Percentiles rank a stretch among this genome's conserved stretches.
Conservation (phyloP, 2,888 invertebrate species). For the Troides helena region DNA sequence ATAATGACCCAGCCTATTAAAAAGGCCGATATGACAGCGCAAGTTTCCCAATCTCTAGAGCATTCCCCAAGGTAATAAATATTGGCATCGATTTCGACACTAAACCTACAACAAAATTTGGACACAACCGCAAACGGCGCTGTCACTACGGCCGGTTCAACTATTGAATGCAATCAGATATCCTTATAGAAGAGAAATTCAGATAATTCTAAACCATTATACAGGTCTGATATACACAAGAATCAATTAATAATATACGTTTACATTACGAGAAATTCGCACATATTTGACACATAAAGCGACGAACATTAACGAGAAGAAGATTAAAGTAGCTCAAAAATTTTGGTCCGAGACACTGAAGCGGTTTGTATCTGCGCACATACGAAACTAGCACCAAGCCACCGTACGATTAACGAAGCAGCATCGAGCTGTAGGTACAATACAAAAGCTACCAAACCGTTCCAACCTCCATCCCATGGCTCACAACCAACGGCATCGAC, state of each 20-base stretch:
- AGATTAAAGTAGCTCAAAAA: constrained; percentile 69
- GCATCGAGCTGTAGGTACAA: constrained; percentile 41
- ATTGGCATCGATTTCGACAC: constrained; percentile 66
- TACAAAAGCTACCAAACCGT: constrained; percentile 63
- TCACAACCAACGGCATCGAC: constrained; percentile 47
- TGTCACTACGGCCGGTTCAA: constrained; percentile 54
- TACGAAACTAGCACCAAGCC: constrained; percentile 75
- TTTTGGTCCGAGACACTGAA: constrained; percentile 80
- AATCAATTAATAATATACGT: constrained; percentile 65
- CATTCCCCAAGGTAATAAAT: constrained; percentile 52
- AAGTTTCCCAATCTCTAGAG: constrained; percentile 39
- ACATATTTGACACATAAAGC: constrained; percentile 81
- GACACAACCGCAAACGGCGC: constrained; percentile 64
- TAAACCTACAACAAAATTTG: constrained; percentile 70
- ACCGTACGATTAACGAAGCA: constrained; percentile 67
- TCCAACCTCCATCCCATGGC: constrained; percentile 30
- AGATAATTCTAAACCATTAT: constrained; percentile 78
- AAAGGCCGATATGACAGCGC: constrained; percentile 63
- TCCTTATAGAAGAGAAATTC: constrained; percentile 68
- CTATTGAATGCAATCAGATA: constrained; percentile 65
- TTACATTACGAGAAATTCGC: constrained; percentile 76
- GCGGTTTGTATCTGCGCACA: constrained; percentile 68
- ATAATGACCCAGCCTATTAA: constrained; percentile 68
- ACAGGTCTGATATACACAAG: constrained; percentile 77
- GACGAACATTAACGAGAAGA: constrained; percentile 70